Evolutionary conservation across 2,888 invertebrate species (phyloP).

Genomic region (Drosophila prostipennis): DNA sequence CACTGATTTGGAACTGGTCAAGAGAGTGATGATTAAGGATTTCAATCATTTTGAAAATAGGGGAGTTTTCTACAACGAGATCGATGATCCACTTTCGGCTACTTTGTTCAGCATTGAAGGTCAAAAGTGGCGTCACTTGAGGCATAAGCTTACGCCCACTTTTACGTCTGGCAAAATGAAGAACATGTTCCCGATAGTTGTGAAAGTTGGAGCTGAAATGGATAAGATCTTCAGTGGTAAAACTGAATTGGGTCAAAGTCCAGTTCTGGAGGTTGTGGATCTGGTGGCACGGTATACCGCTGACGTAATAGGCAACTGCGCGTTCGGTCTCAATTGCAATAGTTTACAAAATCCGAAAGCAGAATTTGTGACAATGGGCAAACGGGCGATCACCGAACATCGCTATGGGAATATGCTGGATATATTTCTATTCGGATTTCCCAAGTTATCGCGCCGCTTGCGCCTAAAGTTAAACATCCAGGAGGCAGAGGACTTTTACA

Average conservation of each 20-base stretch:
- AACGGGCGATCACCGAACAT: slow-evolving; percentile 54
- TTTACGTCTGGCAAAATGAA: slow-evolving; percentile 83
- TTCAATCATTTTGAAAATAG: slow-evolving; percentile 79
- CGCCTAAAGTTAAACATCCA: slow-evolving; percentile 47
- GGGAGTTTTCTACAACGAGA: slow-evolving; percentile 73
- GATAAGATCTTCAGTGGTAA: slow-evolving; percentile 81
- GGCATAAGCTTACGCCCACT: slow-evolving; percentile 80
- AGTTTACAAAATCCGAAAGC: slow-evolving; percentile 83
- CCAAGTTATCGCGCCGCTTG: slow-evolving; percentile 55
- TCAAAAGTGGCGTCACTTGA: slow-evolving; percentile 81
- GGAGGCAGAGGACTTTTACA: slow-evolving; percentile 84
- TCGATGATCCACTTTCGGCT: slow-evolving; percentile 82
- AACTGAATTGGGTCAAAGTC: slow-evolving; percentile 10
- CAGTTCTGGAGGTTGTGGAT: slow-evolving; percentile 77
- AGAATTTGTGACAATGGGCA: slow-evolving; percentile 81
- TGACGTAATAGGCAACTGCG: slow-evolving; percentile 85
- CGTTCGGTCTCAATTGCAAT: slow-evolving; percentile 85
- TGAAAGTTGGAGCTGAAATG: slow-evolving; percentile 66
- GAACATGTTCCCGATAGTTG: slow-evolving; percentile 73
- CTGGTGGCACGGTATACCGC: slow-evolving; percentile 84
- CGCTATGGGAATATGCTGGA: slow-evolving; percentile 50
- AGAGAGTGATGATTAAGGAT: slow-evolving; percentile 77
- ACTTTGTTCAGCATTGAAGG: slow-evolving; percentile 82
- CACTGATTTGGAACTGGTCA: slow-evolving; percentile 72
- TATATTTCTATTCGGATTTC: slow-evolving; percentile 62